Evolutionary conservation across 2,113 vertebrate species (phyloP).

Genomic region (Myotis davidii): DNA sequence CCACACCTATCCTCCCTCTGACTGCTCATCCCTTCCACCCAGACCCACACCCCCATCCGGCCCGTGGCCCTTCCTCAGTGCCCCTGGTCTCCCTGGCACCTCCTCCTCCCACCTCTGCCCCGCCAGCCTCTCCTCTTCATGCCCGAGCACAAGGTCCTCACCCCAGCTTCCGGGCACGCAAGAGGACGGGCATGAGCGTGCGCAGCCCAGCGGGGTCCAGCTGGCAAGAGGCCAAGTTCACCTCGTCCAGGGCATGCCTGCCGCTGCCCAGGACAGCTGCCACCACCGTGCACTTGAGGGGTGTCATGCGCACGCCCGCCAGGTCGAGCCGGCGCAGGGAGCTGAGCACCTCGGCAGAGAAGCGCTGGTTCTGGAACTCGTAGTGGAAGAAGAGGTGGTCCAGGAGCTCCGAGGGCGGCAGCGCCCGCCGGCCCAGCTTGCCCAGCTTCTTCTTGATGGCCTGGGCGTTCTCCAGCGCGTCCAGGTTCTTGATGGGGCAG

Average conservation of each 20-base stretch:
- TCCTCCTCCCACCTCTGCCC: neutral
- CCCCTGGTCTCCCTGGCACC: neutral
- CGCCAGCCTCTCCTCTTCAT: neutral
- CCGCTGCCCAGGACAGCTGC: conserved; percentile 90
- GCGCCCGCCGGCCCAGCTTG: conserved; percentile 86
- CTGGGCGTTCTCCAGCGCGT: conserved; percentile 92
- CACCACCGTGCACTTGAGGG: conserved; percentile 94
- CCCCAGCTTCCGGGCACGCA: conserved; percentile 91
- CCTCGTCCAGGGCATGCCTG: conserved; percentile 88
- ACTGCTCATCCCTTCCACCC: neutral
- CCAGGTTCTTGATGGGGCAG: conserved; percentile 93
- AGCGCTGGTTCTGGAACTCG: conserved; percentile 96
- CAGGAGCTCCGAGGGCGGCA: conserved; percentile 94
- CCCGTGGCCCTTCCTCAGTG: neutral
- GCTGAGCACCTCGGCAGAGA: conserved; percentile 91
- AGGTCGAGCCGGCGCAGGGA: conserved; percentile 89
- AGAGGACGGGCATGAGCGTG: conserved; percentile 90
- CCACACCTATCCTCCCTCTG: neutral
- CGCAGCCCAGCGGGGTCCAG: conserved; percentile 87
- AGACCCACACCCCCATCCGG: neutral
- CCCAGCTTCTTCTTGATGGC: conserved; percentile 92
- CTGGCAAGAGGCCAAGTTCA: conserved; percentile 94
- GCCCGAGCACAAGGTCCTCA: conserved; percentile 81
- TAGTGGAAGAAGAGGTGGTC: conserved; percentile 96
- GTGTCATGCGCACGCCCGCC: conserved; percentile 91